Evolutionary conservation across 2,113 vertebrate genomes (phyloP), one percentile per base, ranked within the genome.

Genomic region (Amphiprion ocellaris): DNA sequence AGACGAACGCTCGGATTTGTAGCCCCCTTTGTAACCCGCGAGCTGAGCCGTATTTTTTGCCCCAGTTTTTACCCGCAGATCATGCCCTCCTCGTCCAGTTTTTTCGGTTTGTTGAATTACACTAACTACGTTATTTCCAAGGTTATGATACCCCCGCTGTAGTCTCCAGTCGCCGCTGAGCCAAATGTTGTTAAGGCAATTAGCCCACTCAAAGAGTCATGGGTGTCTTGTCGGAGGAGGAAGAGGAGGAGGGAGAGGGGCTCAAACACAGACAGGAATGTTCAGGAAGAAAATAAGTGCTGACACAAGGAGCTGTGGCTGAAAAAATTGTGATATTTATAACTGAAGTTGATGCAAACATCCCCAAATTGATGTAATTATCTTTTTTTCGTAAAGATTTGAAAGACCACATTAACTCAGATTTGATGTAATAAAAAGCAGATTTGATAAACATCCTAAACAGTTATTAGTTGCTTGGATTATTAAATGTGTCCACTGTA

Each of bases 91-190:
- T 81, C 0, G 11, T 87, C 69, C 46, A 53, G 81, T 77, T n/a
- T 60, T 26, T 33, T 84, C 74, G 74, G 72, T 83, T 83, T 37
- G 73, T 88, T 85, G 77, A 79, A 89, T 89, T 85, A 79, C 23
- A 2, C 87, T 92, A 91, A 94, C 79, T 23, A 74, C 69, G 84
- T 92, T 90, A 91, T 11, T 70, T 80, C 81, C 82, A 76, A 82
- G 86, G 86, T 87, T 83, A 81, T 82, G 65, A 50, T 72, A 63
- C 19, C 39, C 74, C 72, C 47, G 56, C 76, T 59, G 56, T 77
- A 74, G 83, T 86, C 89, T 83, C 26, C 24, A 15, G 55, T 74
- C 79, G 77, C 70, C 41, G 37, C 63, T 15, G 52, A 83, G 76
- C 76, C 84, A 87, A 86, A 86, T 33, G 33, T 69, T 63, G 85